Conservation (phyloP, 2,888 invertebrate genomes). For the Tetragonula carbonaria region DNA sequence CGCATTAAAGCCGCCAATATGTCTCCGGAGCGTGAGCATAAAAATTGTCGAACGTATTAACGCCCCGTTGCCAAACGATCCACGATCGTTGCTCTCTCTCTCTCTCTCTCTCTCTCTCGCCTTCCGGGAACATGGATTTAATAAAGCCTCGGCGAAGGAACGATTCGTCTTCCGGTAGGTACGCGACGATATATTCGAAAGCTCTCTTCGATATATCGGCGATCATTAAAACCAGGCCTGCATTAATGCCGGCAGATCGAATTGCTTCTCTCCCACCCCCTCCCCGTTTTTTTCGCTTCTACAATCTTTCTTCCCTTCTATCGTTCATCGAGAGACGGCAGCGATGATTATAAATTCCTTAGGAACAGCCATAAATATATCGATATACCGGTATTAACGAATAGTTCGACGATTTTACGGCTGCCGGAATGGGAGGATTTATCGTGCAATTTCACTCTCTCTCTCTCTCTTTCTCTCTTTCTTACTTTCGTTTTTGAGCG, state of each 20-base stretch:
- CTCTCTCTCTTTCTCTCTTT: not conserved
- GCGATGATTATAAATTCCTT: conserved; percentile 46
- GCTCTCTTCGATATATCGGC: conserved; percentile 53
- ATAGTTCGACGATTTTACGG: conserved; percentile 13
- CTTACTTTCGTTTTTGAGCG: not conserved
- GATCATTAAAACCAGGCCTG: conserved; percentile 60
- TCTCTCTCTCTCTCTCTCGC: conserved; percentile 10
- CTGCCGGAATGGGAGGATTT: not conserved
- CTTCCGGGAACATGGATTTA: conserved; percentile 71
- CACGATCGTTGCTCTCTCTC: not conserved
- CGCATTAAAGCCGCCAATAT: conserved; percentile 79
- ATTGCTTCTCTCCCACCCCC: conserved; percentile 32
- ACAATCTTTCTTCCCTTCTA: not conserved
- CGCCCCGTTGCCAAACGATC: conserved; percentile 59
- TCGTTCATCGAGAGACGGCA: conserved; percentile 40
- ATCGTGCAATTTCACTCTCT: not conserved
- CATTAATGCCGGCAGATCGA: conserved; percentile 60
- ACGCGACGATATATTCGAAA: conserved; percentile 61
- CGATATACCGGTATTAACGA: conserved; percentile 24
- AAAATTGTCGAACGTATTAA: conserved; percentile 80
- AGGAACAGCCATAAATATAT: conserved; percentile 46
- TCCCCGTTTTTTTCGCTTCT: not conserved
- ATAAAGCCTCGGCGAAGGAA: conserved; percentile 71
- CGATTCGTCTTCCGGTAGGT: conserved; percentile 70
- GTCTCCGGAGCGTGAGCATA: conserved; percentile 72